Conservation (phyloP, 2,113 vertebrate genomes). For the Alethe castanea region DNA sequence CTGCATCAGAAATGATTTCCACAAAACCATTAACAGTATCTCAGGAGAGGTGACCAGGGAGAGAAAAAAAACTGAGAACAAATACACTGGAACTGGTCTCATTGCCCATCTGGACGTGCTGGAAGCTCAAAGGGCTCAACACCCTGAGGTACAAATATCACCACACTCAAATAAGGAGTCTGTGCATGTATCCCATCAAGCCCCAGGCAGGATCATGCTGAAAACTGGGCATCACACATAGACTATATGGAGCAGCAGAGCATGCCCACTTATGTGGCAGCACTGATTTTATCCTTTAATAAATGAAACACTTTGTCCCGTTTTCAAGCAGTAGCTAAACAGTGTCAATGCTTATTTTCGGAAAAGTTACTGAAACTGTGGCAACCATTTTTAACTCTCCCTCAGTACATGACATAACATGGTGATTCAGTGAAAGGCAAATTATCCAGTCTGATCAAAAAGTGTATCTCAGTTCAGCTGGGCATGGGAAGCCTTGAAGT, state of each 20-base stretch:
- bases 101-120: fast-evolving
- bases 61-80: background rate
- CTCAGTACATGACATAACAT: background rate
- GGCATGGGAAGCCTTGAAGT: background rate
- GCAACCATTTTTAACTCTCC: background rate
- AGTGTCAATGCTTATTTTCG: background rate
- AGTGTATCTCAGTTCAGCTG: background rate
- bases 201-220: background rate
- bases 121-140: background rate
- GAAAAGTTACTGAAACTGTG: background rate
- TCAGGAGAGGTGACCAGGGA: background rate
- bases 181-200: background rate
- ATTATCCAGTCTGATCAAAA: background rate
- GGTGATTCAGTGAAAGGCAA: background rate
- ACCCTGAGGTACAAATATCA: background rate
- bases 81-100: background rate
- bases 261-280: fast-evolving
- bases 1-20: background rate
- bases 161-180: background rate
- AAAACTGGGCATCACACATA: background rate
- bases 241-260: background rate
- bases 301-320: fast-evolving
- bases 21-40: background rate
- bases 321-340: background rate
- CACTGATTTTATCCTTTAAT: background rate